phyloP scores from a whole-genome alignment of 2,888 invertebrate species.

The Conistra vaccinii region DNA sequence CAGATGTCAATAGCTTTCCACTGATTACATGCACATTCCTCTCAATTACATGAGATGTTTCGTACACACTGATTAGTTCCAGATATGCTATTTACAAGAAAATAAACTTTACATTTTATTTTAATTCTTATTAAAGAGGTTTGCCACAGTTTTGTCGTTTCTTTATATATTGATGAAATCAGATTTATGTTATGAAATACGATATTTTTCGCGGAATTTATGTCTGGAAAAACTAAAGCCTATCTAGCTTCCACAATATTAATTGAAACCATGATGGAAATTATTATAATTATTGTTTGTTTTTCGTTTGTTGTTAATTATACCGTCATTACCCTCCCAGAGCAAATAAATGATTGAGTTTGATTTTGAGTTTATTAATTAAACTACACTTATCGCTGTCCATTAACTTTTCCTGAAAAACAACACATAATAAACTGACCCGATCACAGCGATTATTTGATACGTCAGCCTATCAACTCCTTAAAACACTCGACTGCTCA shows the following conservation, averaged over 20 bases:
- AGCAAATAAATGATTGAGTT: too few species aligned
- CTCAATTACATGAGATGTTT: conserved; percentile 50
- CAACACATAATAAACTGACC: conserved; percentile 16
- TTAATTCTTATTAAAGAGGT: conserved; percentile 2
- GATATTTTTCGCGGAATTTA: conserved; percentile 2
- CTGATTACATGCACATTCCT: conserved; percentile 59
- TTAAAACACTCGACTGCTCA: conserved; percentile 52
- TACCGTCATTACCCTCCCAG: not conserved
- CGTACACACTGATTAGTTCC: conserved; percentile 53
- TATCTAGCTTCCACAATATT: not conserved
- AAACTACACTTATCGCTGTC: not conserved
- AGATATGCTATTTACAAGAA: conserved; percentile 41
- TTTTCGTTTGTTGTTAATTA: conserved; percentile 7
- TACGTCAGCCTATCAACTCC: conserved; percentile 46
- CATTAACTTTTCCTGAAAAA: conserved; percentile 22
- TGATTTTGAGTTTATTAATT: not conserved
- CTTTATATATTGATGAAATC: not conserved
- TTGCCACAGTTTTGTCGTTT: not conserved
- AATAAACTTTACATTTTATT: conserved; percentile 18
- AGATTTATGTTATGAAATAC: not conserved
- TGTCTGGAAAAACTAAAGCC: not conserved
- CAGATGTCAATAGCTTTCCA: conserved; percentile 50
- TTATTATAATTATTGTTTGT: not conserved
- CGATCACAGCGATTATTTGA: conserved; percentile 16
- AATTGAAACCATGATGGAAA: not conserved